Evolutionary conservation across 2,113 vertebrate genomes (phyloP).

Genomic region (Pomatorhinus ruficollis): DNA sequence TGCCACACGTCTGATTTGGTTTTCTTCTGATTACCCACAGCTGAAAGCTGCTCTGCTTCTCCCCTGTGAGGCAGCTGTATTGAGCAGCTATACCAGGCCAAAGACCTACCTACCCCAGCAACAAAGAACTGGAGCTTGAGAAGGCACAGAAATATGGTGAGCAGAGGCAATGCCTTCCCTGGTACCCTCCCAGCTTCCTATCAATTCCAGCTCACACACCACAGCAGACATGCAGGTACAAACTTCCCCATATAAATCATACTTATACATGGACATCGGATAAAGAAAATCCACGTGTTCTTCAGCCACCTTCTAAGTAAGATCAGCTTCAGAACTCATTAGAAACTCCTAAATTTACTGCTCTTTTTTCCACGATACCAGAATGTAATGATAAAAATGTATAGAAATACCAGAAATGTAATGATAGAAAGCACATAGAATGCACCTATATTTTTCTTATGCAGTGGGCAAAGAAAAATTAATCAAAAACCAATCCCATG

Average conservation of each 20-base stretch:
- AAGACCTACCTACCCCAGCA: not conserved
- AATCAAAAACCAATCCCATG: not conserved
- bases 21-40: not conserved
- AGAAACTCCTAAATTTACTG: not conserved
- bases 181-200: not conserved
- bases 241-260: not conserved
- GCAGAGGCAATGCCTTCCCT: fast-evolving
- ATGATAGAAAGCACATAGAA: not conserved
- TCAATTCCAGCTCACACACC: not conserved
- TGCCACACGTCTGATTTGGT: not conserved
- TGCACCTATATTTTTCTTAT: not conserved
- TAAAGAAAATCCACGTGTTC: not conserved
- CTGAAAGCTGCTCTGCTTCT: not conserved
- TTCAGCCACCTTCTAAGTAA: not conserved
- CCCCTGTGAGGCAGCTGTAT: not conserved
- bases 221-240: not conserved
- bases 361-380: not conserved
- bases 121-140: not conserved
- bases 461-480: not conserved
- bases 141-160: not conserved
- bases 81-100: not conserved
- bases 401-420: not conserved
- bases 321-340: not conserved
- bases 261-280: not conserved
- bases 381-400: not conserved